These are phyloP conservation scores for Astreopora myriophthalma DNA, from an alignment of 64 coral and sea anemone genomes.

Conservation along the genomic window DNA sequence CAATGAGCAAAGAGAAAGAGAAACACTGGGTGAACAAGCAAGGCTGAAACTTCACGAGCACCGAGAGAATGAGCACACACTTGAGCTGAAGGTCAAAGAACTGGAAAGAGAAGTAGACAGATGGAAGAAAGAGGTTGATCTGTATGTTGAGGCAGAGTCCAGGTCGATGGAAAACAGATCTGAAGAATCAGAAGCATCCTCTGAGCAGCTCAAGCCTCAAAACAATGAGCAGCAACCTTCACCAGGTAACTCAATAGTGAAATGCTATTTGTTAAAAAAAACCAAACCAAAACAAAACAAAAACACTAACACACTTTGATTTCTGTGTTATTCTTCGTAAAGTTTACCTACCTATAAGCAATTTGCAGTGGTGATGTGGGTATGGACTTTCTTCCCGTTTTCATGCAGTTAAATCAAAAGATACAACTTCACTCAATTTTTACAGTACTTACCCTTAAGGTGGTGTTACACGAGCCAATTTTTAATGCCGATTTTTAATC, in stretches of 20 bases:
- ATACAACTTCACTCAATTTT: too few species aligned
- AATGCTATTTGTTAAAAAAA: neutral
- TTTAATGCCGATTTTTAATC: too few species aligned
- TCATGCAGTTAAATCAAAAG: too few species aligned
- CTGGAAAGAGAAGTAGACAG: conserved; percentile 42
- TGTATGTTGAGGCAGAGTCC: conserved; percentile 58
- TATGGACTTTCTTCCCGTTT: too few species aligned
- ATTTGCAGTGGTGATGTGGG: too few species aligned
- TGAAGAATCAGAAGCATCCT: neutral
- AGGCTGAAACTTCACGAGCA: conserved; percentile 16
- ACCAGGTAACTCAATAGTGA: neutral
- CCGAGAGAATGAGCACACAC: neutral
- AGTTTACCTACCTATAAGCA: too few species aligned
- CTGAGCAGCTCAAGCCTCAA: neutral
- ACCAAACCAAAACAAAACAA: neutral
- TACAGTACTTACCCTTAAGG: too few species aligned
- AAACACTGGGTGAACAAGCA: conserved; percentile 49
- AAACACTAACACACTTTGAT: neutral
- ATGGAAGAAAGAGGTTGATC: conserved; percentile 72
- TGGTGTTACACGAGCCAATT: too few species aligned
- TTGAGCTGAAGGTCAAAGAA: conserved; percentile 20
- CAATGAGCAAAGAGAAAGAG: conserved; percentile 50
- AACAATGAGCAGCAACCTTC: neutral
- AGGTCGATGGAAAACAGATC: conserved; percentile 43
- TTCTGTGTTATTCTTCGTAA: too few species aligned